Evolutionary conservation across 1,140 invertebrate genomes (phyloP), one percentile per base, ranked within the genome.

Genomic region (Hylaeus anthracinus): DNA sequence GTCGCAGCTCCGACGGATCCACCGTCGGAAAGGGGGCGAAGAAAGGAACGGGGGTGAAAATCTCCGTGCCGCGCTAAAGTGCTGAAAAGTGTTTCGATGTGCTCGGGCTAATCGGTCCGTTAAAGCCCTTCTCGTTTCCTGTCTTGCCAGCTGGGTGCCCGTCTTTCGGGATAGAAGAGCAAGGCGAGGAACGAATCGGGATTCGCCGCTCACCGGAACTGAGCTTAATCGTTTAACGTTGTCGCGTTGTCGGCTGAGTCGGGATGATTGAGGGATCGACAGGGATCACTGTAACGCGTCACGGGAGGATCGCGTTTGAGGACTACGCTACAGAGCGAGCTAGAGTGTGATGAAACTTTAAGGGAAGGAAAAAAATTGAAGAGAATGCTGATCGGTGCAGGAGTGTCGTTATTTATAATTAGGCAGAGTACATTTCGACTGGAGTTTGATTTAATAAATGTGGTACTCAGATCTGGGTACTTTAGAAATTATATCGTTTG

Each of bases 1-100:
- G 26, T 51, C 61, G 5, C 43, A 56, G 48, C 53, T n/a, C 51
- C n/a, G n/a, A 37, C 15, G 64, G 43, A 26, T 26, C n/a, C 65
- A 5, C 58, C 37, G 51, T 53, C 51, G n/a, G 64, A 48, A 41
- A 9, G 55, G 61, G 51, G 58, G 55, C 76, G 77, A 70, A 71
- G 6, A 8, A 48, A 26, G 51, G 5, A n/a, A 74, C 53, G 64
- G 66, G 75, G 71, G 70, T 8, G 26, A 61, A 75, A 81, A 86
- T 83, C 70, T 69, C 43, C 56, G 51, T 61, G 53, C 64, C 60
- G 26, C 51, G 81, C 56, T 72, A 84, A 90, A 92, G 90, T 92
- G 89, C 88, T 87, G 88, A 90, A 91, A 91, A 91, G 88, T 91
- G 90, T 91, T 89, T 89, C 86, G 83, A 90, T 88, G 84, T 88